phyloP scores from a whole-genome alignment of 1,140 invertebrate species.

The Drosophila ironensis region DNA sequence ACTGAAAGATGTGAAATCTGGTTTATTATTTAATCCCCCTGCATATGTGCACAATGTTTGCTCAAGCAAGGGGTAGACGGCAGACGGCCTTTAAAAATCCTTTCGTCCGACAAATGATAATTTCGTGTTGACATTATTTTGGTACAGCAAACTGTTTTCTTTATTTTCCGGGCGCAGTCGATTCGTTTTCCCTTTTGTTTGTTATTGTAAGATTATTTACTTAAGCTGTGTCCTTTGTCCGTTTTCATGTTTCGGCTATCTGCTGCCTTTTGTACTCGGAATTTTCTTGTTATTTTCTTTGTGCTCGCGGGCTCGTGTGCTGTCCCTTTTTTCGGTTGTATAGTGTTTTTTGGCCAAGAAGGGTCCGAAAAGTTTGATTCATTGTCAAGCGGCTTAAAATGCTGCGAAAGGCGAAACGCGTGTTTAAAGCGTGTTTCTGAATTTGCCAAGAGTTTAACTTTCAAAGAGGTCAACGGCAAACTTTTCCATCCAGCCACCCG shows the following conservation, averaged over 20 bases:
- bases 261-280: slow-evolving; percentile 5
- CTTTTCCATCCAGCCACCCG: background rate
- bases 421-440: slow-evolving; percentile 29
- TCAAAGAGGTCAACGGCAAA: background rate
- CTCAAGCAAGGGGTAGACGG: too few species aligned
- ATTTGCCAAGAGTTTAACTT: slow-evolving; percentile 17
- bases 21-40: slow-evolving; percentile 33
- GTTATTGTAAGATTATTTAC: slow-evolving; percentile 28
- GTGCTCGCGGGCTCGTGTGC: too few species aligned
- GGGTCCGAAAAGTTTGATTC: slow-evolving; percentile 14
- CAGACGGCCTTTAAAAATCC: too few species aligned
- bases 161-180: background rate
- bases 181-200: slow-evolving; percentile 7
- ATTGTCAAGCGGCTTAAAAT: slow-evolving; percentile 43
- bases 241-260: background rate
- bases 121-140: slow-evolving; percentile 26
- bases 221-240: slow-evolving; percentile 8
- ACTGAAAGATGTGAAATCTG: slow-evolving; percentile 28
- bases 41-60: background rate
- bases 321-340: slow-evolving; percentile 11
- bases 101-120: slow-evolving; percentile 3
- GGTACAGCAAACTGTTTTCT: slow-evolving; percentile 20
- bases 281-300: slow-evolving; percentile 1
- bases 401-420: slow-evolving; percentile 22
- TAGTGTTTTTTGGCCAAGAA: too few species aligned